phyloP scores from a whole-genome alignment of 2,888 invertebrate genomes.

The Branchellion lobata region DNA sequence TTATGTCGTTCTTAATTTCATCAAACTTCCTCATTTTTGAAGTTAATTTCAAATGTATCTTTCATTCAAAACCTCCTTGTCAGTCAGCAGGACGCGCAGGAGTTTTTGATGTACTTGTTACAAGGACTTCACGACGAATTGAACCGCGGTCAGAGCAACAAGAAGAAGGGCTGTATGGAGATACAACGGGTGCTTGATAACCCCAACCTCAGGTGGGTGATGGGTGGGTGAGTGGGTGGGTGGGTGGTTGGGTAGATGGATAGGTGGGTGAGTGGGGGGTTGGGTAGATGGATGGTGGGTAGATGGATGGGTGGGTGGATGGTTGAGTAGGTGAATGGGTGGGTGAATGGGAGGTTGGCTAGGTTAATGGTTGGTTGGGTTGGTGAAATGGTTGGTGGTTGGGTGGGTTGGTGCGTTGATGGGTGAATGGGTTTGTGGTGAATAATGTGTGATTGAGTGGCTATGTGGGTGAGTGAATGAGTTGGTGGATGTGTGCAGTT shows the following conservation, averaged over 20 bases:
- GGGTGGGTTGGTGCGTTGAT: too few species aligned
- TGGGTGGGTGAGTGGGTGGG: not conserved
- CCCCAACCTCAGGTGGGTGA: not conserved
- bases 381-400: too few species aligned
- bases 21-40: too few species aligned
- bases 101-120: slow-evolving; percentile 82
- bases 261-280: not conserved
- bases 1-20: too few species aligned
- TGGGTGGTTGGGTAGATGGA: not conserved
- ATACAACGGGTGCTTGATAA: not conserved
- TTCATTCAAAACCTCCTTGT: too few species aligned
- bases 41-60: too few species aligned
- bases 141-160: slow-evolving; percentile 63
- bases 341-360: not conserved
- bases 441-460: too few species aligned
- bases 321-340: not conserved
- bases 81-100: slow-evolving; percentile 79
- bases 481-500: too few species aligned
- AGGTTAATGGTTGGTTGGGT: not conserved
- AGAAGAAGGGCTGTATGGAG: slow-evolving; percentile 38
- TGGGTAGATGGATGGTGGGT: not conserved
- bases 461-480: too few species aligned
- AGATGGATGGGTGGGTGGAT: not conserved
- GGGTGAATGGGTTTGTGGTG: too few species aligned
- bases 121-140: slow-evolving; percentile 85